phyloP scores from a whole-genome alignment of 2,888 invertebrate species.

The Parnassius smintheus region DNA sequence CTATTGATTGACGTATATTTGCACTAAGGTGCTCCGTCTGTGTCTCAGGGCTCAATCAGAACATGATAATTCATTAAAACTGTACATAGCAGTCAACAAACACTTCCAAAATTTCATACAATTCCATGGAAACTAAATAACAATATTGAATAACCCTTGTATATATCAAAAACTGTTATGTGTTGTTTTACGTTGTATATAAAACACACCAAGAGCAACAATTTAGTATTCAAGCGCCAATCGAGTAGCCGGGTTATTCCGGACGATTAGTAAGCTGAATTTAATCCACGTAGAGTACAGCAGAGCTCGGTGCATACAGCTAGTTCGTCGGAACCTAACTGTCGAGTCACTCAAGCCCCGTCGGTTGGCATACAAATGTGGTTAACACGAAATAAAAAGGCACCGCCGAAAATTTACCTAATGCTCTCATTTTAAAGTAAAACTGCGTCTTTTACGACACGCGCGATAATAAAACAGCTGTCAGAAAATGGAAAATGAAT shows the following conservation, averaged over 20 bases:
- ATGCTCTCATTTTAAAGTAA: constrained; percentile 42
- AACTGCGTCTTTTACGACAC: constrained; percentile 38
- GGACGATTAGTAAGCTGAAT: constrained; percentile 29
- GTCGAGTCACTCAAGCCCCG: constrained; percentile 36
- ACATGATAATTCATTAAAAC: constrained; percentile 1
- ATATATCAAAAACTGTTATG: no score
- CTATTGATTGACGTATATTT: constrained; percentile 12
- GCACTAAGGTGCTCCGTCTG: not conserved
- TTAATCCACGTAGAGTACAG: constrained; percentile 44
- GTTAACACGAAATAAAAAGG: constrained; percentile 42
- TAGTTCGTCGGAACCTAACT: constrained; percentile 67
- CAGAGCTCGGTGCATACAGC: constrained; percentile 46
- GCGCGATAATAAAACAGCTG: constrained; percentile 17
- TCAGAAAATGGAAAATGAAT: no score
- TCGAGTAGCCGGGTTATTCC: constrained; percentile 16
- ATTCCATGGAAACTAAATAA: not conserved
- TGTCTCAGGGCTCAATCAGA: constrained; percentile 19
- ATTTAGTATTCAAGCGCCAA: constrained; percentile 20
- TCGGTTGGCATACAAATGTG: constrained; percentile 61
- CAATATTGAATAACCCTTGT: not conserved
- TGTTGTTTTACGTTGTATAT: not conserved
- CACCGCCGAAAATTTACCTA: constrained; percentile 44
- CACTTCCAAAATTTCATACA: not conserved
- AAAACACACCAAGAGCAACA: constrained; percentile 7
- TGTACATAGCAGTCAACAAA: not conserved